These are phyloP conservation scores for Ceratotherium simum DNA, from an alignment of 2,113 vertebrate genomes.

Conservation along the genomic window DNA sequence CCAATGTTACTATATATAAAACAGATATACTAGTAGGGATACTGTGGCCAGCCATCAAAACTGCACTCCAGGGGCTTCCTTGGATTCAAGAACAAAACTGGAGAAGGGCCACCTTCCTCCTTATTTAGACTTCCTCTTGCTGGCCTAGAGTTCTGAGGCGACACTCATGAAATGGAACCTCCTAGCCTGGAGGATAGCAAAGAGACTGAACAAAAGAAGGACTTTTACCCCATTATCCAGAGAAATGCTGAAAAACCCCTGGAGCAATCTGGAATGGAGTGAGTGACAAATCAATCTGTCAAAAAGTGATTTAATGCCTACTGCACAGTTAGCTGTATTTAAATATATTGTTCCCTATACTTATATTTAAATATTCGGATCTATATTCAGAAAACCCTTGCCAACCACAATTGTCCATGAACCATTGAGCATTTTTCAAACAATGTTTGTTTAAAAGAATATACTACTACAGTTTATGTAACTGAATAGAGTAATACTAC, in stretches of 20 bases:
- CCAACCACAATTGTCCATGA: neutral
- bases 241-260: neutral
- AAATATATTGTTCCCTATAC: neutral
- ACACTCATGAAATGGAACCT: neutral
- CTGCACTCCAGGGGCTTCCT: neutral
- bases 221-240: neutral
- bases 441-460: neutral
- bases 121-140: neutral
- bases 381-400: neutral
- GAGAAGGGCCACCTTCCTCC: neutral
- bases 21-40: neutral
- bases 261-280: neutral
- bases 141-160: neutral
- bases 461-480: neutral
- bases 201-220: neutral
- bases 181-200: neutral
- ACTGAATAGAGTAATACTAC: neutral
- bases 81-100: neutral
- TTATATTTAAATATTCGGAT: neutral
- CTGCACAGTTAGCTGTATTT: neutral
- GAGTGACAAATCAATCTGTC: neutral
- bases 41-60: neutral
- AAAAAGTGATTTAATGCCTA: neutral
- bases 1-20: constrained; percentile 77
- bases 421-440: neutral